phyloP scores from a whole-genome alignment of 2,888 invertebrate genomes.

The Cheilosia urbana region DNA sequence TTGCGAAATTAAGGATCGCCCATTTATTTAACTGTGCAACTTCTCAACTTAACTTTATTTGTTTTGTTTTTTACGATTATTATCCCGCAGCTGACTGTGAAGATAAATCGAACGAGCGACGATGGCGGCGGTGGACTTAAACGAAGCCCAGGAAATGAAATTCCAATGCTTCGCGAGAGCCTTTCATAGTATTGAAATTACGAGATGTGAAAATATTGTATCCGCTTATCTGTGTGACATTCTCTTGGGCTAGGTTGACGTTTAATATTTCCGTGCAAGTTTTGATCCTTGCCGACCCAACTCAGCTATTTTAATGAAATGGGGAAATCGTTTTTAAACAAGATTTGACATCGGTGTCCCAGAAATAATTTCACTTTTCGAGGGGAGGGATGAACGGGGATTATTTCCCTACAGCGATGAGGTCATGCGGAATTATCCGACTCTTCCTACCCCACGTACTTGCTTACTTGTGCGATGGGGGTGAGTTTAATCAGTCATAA shows the following conservation, averaged over 20 bases:
- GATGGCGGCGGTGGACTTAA: constrained; percentile 6
- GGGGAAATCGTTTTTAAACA: constrained; percentile 41
- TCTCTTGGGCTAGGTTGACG: neutral
- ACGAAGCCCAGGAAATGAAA: constrained; percentile 11
- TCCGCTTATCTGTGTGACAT: constrained; percentile 53
- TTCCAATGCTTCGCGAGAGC: constrained; percentile 11
- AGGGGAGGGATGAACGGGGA: no score
- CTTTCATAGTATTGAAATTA: constrained; percentile 40
- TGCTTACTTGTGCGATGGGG: no score
- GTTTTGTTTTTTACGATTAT: constrained; percentile 58
- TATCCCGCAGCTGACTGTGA: constrained; percentile 44
- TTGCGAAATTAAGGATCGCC: constrained; percentile 24
- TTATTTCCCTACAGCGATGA: no score
- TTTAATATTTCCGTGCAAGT: constrained; percentile 23
- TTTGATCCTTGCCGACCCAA: constrained; percentile 12
- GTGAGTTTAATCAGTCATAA: no score
- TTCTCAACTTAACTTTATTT: constrained; percentile 57
- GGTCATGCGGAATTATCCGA: no score
- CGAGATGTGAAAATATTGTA: constrained; percentile 52
- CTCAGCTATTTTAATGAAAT: constrained; percentile 39
- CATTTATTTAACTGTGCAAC: constrained; percentile 50
- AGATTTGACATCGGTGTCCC: neutral
- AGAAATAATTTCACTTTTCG: no score
- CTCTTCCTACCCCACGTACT: no score
- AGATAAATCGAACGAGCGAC: constrained; percentile 34